Evolutionary conservation across 2,797 vertebrate genomes (phyloP), one percentile per base, ranked within the genome.

Genomic region (Euthynnus affinis): DNA sequence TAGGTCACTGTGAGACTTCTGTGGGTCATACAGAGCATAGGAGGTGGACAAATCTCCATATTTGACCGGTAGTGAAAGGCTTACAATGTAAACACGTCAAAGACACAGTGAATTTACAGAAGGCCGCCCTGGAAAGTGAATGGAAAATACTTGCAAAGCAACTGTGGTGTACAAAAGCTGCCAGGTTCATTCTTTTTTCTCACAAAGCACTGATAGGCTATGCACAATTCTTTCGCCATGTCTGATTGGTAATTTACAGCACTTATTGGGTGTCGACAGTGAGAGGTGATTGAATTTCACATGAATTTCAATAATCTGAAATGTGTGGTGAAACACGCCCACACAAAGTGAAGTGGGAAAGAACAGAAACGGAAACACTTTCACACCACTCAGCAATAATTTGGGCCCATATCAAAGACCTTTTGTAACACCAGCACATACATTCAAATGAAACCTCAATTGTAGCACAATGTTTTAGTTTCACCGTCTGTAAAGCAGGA

Each of bases 1-100:
- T 92, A 93, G 92, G 94, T 89, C 91, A 83, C 46, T 1, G 2
- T 37, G 49, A 81, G 75, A 65, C 67, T 78, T 82, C 82, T 86
- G 65, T 76, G 52, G 65, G 86, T 90, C 46, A 29, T 32, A 37
- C 53, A 62, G 32, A 77, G 78, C 59, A 52, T 44, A 66, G 49
- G 49, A 75, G 34, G 71, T 69, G 71, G 61, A 76, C 76, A 49
- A 56, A 76, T 78, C 6, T 74, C 83, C 82, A 76, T 81, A 78
- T 91, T 58, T 86, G 77, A 77, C 71, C 25, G 17, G 58, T 61
- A 6, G 20, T 15, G 60, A 49, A 44, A 76, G 49, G 71, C 46
- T 42, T 29, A 14, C 40, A 22, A 14, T 46, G 56, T 80, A 62
- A 79, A 88, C 64, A 66, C 0, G 4, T 65, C n/a, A 56, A 1